Evolutionary conservation across 2,888 invertebrate species (phyloP), one percentile per base, ranked within the genome.

Genomic region (Sminthurides aquaticus): DNA sequence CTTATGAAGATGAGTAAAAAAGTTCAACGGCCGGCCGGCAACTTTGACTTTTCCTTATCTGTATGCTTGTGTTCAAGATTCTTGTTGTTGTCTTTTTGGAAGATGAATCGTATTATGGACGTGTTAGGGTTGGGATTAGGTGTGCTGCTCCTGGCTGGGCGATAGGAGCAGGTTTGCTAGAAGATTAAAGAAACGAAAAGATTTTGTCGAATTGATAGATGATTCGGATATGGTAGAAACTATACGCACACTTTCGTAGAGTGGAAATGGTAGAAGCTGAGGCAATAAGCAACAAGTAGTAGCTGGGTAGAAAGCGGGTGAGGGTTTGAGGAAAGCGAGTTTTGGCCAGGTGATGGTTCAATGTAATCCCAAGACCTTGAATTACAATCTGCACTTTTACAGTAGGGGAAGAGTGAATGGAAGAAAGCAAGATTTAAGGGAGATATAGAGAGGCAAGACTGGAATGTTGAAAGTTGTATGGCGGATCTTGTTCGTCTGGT

Each of bases 21-120:
- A 49, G 62, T 62, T 62, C 62, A 62, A 57, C 28, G 62, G 29
- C 62, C 62, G 62, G 62, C 56, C 57, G 61, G 61, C 55, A 62
- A 62, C 60, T 55, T 60, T 61, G 26, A 54, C 52, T n/a, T 57
- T 62, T 62, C 43, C 43, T 34, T 34, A 15, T 5, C 8, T 34
- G 8, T 34, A 15, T 34, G 43, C 43, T n/a, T n/a, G n/a, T n/a
- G n/a, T n/a, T n/a, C n/a, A n/a, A n/a, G n/a, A n/a, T n/a, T n/a
- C n/a, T n/a, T n/a, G n/a, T n/a, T n/a, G n/a, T n/a, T n/a, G n/a
- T 34, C 8, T 34, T 34, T 34, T 34, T 5, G 43, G 43, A 34
- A 34, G 43, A 15, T 34, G 43, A 34, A 15, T 34, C 43, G 43
- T 5, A 34, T 15, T 15, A 34, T 34, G 43, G 15, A 34, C 43